Conservation (phyloP, 2,888 invertebrate genomes). For the Meiosimyza platycephala region DNA sequence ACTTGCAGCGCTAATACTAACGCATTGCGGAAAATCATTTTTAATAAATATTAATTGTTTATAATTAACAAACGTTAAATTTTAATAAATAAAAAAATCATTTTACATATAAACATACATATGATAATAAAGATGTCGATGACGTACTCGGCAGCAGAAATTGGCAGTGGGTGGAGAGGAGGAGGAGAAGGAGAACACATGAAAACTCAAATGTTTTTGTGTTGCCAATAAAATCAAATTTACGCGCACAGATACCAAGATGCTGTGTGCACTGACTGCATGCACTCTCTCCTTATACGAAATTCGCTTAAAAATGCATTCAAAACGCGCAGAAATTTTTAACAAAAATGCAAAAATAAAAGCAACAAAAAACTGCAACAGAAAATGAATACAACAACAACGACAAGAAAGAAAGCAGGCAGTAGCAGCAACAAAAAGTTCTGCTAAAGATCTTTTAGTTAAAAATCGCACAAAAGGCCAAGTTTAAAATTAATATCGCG, state of each 20-base stretch:
- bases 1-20: background rate
- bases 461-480: conserved; percentile 56
- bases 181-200: background rate
- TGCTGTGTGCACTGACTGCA: background rate
- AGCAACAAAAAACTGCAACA: conserved; percentile 30
- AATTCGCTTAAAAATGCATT: conserved; percentile 17
- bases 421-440: conserved; percentile 10
- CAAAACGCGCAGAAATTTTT: conserved; percentile 30
- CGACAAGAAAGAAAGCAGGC: background rate
- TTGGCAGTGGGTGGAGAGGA: background rate
- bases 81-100: conserved; percentile 11
- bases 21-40: conserved; percentile 33
- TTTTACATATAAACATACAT: background rate
- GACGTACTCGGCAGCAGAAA: conserved; percentile 12
- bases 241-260: conserved; percentile 3
- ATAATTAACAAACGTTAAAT: conserved; percentile 19
- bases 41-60: conserved; percentile 36
- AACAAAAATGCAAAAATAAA: conserved; percentile 29
- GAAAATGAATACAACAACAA: conserved; percentile 27
- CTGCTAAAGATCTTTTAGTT: conserved; percentile 31
- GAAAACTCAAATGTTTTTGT: background rate
- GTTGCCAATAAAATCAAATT: conserved; percentile 34
- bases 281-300: background rate
- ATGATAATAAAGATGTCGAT: conserved; percentile 15
- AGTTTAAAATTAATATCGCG: conserved; percentile 64